phyloP scores from a whole-genome alignment of 2,888 invertebrate genomes.

The Opisthograptis luteolata region DNA sequence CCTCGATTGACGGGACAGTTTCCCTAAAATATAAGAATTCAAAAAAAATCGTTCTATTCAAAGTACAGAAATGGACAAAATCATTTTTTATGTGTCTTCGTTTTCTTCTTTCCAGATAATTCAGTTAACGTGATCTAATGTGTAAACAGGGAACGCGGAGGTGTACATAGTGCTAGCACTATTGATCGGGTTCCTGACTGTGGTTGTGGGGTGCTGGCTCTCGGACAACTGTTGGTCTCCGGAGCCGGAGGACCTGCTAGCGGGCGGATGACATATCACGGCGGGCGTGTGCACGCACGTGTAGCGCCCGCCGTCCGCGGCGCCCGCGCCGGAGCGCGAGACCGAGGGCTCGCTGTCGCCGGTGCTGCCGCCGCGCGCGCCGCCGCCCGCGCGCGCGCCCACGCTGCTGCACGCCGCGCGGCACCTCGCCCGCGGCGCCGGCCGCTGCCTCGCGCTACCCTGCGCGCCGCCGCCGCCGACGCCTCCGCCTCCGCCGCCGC shows the following conservation, averaged over 20 bases:
- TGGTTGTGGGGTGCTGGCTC: conserved; percentile 90
- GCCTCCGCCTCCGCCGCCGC: conserved; percentile 47
- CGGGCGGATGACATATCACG: conserved; percentile 88
- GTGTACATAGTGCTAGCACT: conserved; percentile 90
- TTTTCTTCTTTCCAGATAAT: not conserved
- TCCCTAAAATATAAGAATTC: too few species aligned
- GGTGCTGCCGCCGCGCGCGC: conserved; percentile 60
- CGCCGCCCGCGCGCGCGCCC: conserved; percentile 61
- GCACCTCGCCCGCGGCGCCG: conserved; percentile 68
- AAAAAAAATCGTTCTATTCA: too few species aligned
- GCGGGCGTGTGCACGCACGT: conserved; percentile 85
- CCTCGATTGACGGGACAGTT: too few species aligned
- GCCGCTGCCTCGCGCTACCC: conserved; percentile 64
- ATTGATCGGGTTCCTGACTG: conserved; percentile 88
- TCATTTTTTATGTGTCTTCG: not conserved
- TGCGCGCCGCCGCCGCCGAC: conserved; percentile 56
- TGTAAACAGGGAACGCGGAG: conserved; percentile 88
- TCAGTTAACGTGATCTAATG: not conserved
- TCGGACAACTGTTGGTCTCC: conserved; percentile 92
- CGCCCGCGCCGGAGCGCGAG: conserved; percentile 65
- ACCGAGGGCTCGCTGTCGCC: conserved; percentile 69
- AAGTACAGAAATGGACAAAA: too few species aligned
- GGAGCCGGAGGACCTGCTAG: conserved; percentile 87
- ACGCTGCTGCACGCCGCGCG: conserved; percentile 58
- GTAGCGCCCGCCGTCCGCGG: conserved; percentile 81